These are phyloP conservation scores for Pyrgus malvae DNA, from an alignment of 2,888 invertebrate species.

Conservation along the genomic window DNA sequence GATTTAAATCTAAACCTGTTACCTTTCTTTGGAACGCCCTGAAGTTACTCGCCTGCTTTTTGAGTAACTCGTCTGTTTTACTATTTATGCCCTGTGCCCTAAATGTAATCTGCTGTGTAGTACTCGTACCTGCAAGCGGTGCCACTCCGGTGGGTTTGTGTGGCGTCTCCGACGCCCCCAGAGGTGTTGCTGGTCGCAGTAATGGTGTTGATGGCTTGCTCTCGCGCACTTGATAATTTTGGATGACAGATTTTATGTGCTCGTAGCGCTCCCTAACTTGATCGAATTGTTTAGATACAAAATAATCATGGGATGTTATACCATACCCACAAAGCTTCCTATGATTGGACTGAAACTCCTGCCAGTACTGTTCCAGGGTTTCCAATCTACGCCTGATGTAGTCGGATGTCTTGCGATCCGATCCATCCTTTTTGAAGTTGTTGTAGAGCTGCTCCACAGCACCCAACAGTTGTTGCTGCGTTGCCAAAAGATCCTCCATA, in stretches of 20 bases:
- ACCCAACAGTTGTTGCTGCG: neutral
- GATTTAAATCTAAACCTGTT: neutral
- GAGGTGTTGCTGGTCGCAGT: neutral
- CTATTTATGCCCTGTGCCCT: conserved; percentile 16
- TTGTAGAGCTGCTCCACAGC: conserved; percentile 5
- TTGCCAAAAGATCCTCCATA: conserved; percentile 2
- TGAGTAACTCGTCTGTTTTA: conserved; percentile 21
- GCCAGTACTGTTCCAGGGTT: conserved; percentile 1
- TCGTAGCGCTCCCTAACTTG: conserved; percentile 3
- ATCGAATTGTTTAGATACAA: conserved; percentile 9
- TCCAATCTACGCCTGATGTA: conserved; percentile 1
- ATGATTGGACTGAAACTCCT: conserved; percentile 5
- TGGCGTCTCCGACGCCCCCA: neutral
- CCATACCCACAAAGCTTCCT: conserved; percentile 7
- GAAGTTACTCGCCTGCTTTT: conserved; percentile 21
- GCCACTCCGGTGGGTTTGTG: neutral
- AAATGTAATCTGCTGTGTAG: neutral
- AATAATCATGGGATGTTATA: conserved; percentile 8
- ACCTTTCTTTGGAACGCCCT: conserved; percentile 20
- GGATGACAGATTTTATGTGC: neutral
- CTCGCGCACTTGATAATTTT: neutral
- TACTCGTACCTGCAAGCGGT: neutral
- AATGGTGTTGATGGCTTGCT: neutral
- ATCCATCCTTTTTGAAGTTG: conserved; percentile 34
- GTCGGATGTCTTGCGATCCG: conserved; percentile 23